Evolutionary conservation across 2,797 vertebrate species (phyloP).

Genomic region (Chelidonichthys spinosus): DNA sequence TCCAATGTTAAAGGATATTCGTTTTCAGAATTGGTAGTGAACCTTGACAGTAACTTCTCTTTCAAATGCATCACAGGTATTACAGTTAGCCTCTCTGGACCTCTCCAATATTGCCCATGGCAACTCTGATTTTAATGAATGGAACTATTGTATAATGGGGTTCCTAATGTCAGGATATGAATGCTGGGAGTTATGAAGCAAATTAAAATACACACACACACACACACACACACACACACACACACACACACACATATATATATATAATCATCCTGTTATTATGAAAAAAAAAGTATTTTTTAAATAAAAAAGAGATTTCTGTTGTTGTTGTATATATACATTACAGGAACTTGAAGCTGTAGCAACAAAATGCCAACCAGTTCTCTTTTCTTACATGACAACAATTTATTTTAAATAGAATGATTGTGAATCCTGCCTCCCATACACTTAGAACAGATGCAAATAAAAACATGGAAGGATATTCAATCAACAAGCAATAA

Average conservation of each 20-base stretch:
- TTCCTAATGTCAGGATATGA: neutral
- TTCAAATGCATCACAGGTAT: constrained; percentile 25
- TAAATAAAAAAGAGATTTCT: neutral
- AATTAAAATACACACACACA: neutral
- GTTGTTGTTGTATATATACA: too few relatives aligned
- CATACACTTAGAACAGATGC: neutral
- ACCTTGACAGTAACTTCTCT: constrained; percentile 24
- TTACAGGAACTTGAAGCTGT: neutral
- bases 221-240: too few relatives aligned
- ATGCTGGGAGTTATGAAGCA: neutral
- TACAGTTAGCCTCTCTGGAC: constrained; percentile 15
- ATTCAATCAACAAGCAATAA: constrained; percentile 17
- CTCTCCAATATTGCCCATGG: constrained; percentile 9
- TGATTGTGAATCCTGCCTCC: neutral
- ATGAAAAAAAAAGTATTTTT: neutral
- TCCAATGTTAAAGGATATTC: constrained; percentile 18
- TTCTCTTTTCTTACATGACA: neutral
- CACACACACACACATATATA: neutral
- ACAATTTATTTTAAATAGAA: neutral
- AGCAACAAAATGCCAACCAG: neutral
- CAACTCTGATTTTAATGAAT: constrained; percentile 6
- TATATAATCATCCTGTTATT: neutral
- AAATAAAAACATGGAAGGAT: constrained; percentile 18
- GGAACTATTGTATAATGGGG: neutral
- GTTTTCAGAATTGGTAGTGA: constrained; percentile 8